These are phyloP conservation scores for Motacilla alba DNA, from an alignment of 2,113 vertebrate species.

Conservation along the genomic window DNA sequence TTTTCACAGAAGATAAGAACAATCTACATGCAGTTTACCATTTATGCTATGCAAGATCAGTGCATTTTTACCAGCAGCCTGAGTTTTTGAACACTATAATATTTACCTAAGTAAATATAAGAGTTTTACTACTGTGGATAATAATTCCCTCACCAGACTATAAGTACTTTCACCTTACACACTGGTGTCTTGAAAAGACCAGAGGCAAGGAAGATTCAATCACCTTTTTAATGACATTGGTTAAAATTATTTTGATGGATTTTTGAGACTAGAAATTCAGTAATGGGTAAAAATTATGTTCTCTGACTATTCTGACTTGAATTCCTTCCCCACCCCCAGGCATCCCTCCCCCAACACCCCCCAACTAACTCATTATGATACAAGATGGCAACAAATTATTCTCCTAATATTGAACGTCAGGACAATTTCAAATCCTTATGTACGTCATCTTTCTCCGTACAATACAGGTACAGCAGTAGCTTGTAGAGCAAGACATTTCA, in stretches of 20 bases:
- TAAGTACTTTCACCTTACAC: background rate
- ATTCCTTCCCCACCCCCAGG: background rate
- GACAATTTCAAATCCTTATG: background rate
- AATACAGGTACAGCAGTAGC: background rate
- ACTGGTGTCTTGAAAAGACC: background rate
- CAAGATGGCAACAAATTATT: background rate
- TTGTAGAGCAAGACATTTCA: background rate
- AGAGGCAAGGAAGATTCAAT: background rate
- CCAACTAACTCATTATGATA: background rate
- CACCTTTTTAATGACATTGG: background rate
- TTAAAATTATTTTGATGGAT: background rate
- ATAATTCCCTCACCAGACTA: background rate
- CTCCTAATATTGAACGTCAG: background rate
- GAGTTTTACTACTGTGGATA: background rate
- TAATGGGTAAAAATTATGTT: background rate
- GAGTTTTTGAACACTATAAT: background rate
- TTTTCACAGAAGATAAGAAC: background rate
- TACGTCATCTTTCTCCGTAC: background rate
- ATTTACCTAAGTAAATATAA: background rate
- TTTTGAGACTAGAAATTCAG: background rate
- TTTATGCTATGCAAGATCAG: background rate
- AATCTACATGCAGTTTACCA: background rate
- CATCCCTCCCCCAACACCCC: accelerated
- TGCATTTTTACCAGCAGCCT: background rate
- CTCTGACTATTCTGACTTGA: background rate